These are phyloP conservation scores for Plutomurus gul DNA, from an alignment of 1,140 invertebrate species.

Conservation along the genomic window DNA sequence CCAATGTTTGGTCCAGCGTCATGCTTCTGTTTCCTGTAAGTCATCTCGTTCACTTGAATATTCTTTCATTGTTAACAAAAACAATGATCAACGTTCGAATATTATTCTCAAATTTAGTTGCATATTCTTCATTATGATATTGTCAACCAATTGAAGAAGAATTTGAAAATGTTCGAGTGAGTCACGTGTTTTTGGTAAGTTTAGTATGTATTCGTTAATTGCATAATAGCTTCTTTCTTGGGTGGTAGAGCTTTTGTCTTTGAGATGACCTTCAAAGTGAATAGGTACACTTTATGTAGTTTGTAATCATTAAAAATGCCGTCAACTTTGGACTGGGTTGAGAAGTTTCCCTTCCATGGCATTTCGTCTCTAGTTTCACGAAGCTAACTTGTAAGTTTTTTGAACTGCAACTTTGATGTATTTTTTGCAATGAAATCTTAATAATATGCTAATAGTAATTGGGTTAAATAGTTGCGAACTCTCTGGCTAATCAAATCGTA, in stretches of 20 bases:
- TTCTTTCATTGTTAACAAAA: background rate
- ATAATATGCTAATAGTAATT: background rate
- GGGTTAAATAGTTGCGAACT: background rate
- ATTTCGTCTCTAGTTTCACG: background rate
- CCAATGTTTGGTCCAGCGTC: background rate
- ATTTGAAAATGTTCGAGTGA: background rate
- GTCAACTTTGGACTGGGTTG: background rate
- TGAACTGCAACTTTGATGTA: slow-evolving; percentile 17
- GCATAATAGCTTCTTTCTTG: slow-evolving; percentile 5
- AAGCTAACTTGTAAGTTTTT: slow-evolving; percentile 9
- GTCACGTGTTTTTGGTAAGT: slow-evolving; percentile 24
- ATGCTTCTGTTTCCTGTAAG: slow-evolving; percentile 18
- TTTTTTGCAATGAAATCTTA: background rate
- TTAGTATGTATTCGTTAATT: slow-evolving; percentile 7
- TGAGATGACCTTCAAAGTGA: background rate
- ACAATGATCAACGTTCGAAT: slow-evolving; percentile 1
- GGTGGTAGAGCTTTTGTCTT: slow-evolving; percentile 11
- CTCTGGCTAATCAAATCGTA: slow-evolving; percentile 8
- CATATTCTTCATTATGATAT: slow-evolving; percentile 3
- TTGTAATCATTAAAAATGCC: background rate
- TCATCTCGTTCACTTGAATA: slow-evolving; percentile 10
- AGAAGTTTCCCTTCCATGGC: background rate
- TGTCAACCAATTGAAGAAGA: slow-evolving; percentile 8
- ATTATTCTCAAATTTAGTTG: slow-evolving; percentile 12
- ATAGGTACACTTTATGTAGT: background rate